Conservation (phyloP, 2,888 invertebrate species). For the Plebejus melissa region DNA sequence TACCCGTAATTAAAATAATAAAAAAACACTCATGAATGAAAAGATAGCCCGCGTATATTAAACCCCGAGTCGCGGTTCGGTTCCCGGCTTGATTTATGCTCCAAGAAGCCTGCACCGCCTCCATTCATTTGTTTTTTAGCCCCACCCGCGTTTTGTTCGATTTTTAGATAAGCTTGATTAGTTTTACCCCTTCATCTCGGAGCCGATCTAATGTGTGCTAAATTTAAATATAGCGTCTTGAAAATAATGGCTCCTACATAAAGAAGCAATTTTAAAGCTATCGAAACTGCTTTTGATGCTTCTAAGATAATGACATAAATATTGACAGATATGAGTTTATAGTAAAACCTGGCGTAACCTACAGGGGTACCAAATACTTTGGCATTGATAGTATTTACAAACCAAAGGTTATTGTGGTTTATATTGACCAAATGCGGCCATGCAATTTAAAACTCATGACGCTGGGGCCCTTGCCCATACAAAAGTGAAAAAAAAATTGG, state of each 20-base stretch:
- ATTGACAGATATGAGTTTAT: too few relatives aligned
- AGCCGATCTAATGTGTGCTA: conserved; percentile 8
- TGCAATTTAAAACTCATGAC: too few relatives aligned
- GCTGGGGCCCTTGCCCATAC: too few relatives aligned
- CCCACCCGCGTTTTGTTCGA: conserved; percentile 52
- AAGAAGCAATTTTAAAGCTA: background rate
- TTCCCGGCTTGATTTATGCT: conserved; percentile 70
- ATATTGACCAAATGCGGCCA: too few relatives aligned
- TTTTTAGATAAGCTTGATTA: conserved; percentile 72
- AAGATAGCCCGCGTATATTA: conserved; percentile 70
- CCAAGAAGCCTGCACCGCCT: conserved; percentile 59
- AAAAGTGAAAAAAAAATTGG: too few relatives aligned
- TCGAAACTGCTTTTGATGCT: too few relatives aligned
- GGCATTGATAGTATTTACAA: too few relatives aligned
- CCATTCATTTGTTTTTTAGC: conserved; percentile 75
- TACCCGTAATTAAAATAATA: conserved; percentile 68
- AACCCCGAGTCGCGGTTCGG: conserved; percentile 62
- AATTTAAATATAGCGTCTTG: conserved; percentile 3
- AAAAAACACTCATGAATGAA: conserved; percentile 66
- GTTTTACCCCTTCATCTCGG: conserved; percentile 47
- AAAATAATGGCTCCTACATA: background rate
- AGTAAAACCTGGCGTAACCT: too few relatives aligned
- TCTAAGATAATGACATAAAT: too few relatives aligned
- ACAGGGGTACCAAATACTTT: too few relatives aligned
- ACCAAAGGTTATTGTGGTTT: too few relatives aligned